Evolutionary conservation across 2,888 invertebrate genomes (phyloP).

Genomic region (Lypha dubia): DNA sequence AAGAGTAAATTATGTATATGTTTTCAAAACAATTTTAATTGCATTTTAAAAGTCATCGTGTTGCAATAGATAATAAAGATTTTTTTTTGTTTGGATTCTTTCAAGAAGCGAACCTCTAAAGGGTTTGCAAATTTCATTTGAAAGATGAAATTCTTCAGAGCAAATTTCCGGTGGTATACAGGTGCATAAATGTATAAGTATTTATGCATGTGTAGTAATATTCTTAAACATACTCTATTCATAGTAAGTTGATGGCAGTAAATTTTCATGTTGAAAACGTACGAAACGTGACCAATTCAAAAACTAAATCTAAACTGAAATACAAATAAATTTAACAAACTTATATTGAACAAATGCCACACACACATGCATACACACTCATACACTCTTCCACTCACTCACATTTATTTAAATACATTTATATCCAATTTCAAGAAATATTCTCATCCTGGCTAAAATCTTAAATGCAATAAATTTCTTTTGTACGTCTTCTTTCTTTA

Average conservation of each 20-base stretch:
- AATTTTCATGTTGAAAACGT: slow-evolving; percentile 75
- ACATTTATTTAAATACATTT: background rate
- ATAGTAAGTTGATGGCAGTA: background rate
- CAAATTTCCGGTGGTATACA: too few relatives aligned
- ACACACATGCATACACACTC: too few relatives aligned
- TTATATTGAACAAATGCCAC: background rate
- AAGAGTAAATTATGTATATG: background rate
- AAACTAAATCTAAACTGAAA: slow-evolving; percentile 48
- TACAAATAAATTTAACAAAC: background rate
- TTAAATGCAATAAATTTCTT: slow-evolving; percentile 44
- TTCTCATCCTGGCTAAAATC: slow-evolving; percentile 22
- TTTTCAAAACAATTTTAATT: background rate
- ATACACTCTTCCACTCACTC: too few relatives aligned
- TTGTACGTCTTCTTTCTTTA: background rate
- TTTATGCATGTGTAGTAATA: background rate
- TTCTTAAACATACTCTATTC: background rate
- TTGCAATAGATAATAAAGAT: too few relatives aligned
- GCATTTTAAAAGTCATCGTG: background rate
- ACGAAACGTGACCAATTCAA: slow-evolving; percentile 75
- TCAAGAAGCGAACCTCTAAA: too few relatives aligned
- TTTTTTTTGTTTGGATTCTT: too few relatives aligned
- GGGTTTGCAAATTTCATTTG: too few relatives aligned
- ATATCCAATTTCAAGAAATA: slow-evolving; percentile 16
- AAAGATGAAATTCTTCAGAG: too few relatives aligned
- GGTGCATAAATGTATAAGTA: too few relatives aligned